phyloP scores from a whole-genome alignment of 2,113 vertebrate species.

The Hydrolagus affinis region DNA sequence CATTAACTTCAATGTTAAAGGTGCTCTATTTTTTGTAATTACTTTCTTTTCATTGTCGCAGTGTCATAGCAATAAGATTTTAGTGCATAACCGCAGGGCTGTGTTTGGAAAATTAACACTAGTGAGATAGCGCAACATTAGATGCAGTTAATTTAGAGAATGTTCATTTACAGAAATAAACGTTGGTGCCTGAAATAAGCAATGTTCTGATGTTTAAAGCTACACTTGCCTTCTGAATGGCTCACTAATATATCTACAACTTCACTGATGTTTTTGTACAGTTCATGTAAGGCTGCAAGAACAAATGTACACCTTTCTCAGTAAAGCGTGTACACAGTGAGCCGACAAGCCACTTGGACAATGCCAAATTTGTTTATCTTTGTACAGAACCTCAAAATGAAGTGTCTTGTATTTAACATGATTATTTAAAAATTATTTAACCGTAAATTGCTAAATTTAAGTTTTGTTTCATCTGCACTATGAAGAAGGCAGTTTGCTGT shows the following conservation, averaged over 20 bases:
- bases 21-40: slow-evolving; percentile 81
- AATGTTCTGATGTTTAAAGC: slow-evolving; percentile 63
- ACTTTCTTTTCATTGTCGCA: slow-evolving; percentile 75
- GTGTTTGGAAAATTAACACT: slow-evolving; percentile 63
- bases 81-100: slow-evolving; percentile 60
- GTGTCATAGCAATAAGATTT: slow-evolving; percentile 90
- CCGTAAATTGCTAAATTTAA: slow-evolving; percentile 83
- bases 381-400: slow-evolving; percentile 82
- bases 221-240: slow-evolving; percentile 78
- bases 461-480: slow-evolving; percentile 68
- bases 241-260: slow-evolving; percentile 57
- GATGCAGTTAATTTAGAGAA: slow-evolving; percentile 64
- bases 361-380: slow-evolving; percentile 80
- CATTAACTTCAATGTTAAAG: slow-evolving; percentile 74
- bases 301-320: slow-evolving; percentile 50
- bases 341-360: slow-evolving; percentile 64
- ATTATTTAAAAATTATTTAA: slow-evolving; percentile 98
- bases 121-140: slow-evolving; percentile 58
- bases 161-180: slow-evolving; percentile 82
- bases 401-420: slow-evolving; percentile 94
- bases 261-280: slow-evolving; percentile 52
- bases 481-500: slow-evolving; percentile 62
- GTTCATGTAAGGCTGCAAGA: slow-evolving; percentile 57
- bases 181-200: slow-evolving; percentile 74
- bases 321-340: slow-evolving; percentile 46